These are phyloP conservation scores for Nebria salina DNA, from an alignment of 2,888 invertebrate species.

Conservation along the genomic window DNA sequence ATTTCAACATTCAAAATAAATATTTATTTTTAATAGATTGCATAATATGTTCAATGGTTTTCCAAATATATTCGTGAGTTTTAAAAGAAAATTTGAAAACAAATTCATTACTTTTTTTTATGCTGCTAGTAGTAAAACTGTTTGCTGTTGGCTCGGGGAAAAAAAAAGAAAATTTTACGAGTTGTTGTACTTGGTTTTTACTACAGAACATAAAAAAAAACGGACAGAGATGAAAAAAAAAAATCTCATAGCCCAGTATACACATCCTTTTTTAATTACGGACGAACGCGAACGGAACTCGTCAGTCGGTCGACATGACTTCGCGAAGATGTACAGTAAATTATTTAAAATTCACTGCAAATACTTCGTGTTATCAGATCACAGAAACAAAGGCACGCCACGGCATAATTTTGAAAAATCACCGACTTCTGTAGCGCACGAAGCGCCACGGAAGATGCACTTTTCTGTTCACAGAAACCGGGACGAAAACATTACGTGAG, in stretches of 20 bases:
- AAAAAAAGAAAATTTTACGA: slow-evolving; percentile 15
- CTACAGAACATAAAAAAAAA: background rate
- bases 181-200: slow-evolving; percentile 17
- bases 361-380: slow-evolving; percentile 20
- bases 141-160: background rate
- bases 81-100: background rate
- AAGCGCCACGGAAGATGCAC: slow-evolving; percentile 3
- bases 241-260: background rate
- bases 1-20: background rate
- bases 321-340: slow-evolving; percentile 21
- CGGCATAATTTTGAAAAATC: slow-evolving; percentile 4
- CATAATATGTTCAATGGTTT: background rate
- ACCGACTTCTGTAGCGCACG: slow-evolving; percentile 2
- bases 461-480: background rate
- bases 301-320: slow-evolving; percentile 11
- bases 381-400: slow-evolving; percentile 8
- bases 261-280: slow-evolving; percentile 20
- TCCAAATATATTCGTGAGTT: background rate
- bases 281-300: slow-evolving; percentile 18
- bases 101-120: slow-evolving; percentile 1
- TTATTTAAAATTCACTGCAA: slow-evolving; percentile 24
- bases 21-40: background rate
- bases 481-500: slow-evolving; percentile 10
- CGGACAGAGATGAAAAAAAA: slow-evolving; percentile 12
- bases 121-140: background rate